Conservation (phyloP, 2,797 vertebrate species). For the Sebastiscus tertius region DNA sequence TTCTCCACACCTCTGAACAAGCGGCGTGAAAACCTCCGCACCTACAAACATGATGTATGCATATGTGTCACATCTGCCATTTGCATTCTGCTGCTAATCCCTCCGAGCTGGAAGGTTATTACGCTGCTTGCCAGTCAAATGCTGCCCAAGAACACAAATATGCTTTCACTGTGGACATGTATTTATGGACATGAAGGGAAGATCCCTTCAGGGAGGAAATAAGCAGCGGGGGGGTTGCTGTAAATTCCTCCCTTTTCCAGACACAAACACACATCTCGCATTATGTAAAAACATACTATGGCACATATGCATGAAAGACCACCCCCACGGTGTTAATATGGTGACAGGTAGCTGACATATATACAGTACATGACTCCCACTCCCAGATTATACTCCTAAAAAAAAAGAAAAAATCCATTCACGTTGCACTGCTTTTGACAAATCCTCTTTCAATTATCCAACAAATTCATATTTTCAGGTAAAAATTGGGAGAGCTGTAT, state of each 20-base stretch:
- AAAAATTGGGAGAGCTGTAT: neutral
- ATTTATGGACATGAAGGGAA: conserved; percentile 52
- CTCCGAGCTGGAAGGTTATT: conserved; percentile 50
- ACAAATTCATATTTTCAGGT: neutral
- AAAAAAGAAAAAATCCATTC: neutral
- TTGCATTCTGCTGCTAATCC: conserved; percentile 68
- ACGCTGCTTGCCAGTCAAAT: conserved; percentile 60
- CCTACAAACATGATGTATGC: conserved; percentile 58
- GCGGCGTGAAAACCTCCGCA: conserved; percentile 12
- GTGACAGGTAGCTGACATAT: conserved; percentile 10
- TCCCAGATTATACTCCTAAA: conserved; percentile 12
- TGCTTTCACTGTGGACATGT: conserved; percentile 29
- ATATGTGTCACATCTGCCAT: conserved; percentile 57
- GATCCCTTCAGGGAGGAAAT: neutral
- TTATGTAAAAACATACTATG: neutral
- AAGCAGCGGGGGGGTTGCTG: conserved; percentile 5
- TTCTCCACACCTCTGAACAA: conserved; percentile 12
- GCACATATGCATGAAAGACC: conserved; percentile 5
- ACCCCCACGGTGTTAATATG: neutral
- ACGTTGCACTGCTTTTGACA: neutral
- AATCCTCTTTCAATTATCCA: conserved; percentile 9
- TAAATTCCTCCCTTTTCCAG: conserved; percentile 28
- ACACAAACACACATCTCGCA: conserved; percentile 16
- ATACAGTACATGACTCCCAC: conserved; percentile 19
- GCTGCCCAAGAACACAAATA: conserved; percentile 34